Percentiles rank a stretch among this genome's conserved stretches.
These are phyloP conservation scores for Amblyraja radiata DNA, from an alignment of 2,797 vertebrate genomes.

Conservation along the genomic window DNA sequence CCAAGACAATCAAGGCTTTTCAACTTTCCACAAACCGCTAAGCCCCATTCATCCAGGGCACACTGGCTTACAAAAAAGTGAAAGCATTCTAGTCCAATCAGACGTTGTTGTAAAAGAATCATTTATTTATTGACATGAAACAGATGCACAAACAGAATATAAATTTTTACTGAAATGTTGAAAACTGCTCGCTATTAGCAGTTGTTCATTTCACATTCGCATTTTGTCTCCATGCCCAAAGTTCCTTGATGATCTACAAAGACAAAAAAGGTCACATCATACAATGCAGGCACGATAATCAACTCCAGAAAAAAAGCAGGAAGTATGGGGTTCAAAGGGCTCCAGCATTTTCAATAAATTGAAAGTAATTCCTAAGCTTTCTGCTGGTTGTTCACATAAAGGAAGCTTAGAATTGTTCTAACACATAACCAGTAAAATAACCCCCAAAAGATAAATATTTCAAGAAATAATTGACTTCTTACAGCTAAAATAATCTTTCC, in stretches of 20 bases:
- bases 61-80: neutral
- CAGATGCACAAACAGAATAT: neutral
- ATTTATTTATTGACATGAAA: slow-evolving; percentile 8
- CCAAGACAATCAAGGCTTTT: no score
- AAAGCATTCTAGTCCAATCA: neutral
- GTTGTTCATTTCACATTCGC: neutral
- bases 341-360: no score
- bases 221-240: neutral
- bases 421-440: no score
- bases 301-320: no score
- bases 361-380: no score
- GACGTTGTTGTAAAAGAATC: neutral
- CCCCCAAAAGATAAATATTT: no score
- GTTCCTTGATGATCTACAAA: slow-evolving; percentile 13
- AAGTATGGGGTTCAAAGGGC: no score
- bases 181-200: neutral
- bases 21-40: neutral
- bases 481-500: no score
- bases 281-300: no score
- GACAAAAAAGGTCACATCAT: neutral
- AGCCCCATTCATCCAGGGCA: neutral
- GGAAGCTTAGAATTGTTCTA: no score
- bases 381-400: no score
- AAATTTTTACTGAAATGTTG: neutral
- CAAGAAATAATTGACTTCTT: no score